Evolutionary conservation across 1,140 invertebrate genomes (phyloP).

Genomic region (Scaptomyza hsui): DNA sequence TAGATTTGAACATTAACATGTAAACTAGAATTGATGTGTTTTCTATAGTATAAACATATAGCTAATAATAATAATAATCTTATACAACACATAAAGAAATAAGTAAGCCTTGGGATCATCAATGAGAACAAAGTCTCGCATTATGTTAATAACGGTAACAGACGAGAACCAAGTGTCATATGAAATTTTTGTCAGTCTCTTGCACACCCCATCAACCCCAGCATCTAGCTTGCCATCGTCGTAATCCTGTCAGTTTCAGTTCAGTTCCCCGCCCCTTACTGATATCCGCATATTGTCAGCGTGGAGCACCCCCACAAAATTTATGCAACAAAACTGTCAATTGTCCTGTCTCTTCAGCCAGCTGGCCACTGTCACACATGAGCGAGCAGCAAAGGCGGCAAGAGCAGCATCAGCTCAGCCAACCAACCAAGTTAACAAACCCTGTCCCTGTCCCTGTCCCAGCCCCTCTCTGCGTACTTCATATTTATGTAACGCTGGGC

Average conservation of each 20-base stretch:
- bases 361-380: conserved; percentile 55
- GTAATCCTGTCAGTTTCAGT: conserved; percentile 44
- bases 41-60: not conserved
- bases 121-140: conserved; percentile 21
- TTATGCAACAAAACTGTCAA: conserved; percentile 56
- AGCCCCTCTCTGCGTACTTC: conserved; percentile 3
- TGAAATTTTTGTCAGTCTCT: conserved; percentile 36
- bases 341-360: conserved; percentile 37
- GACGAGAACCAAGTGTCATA: conserved; percentile 17
- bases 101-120: conserved; percentile 17
- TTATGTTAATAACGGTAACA: conserved; percentile 34
- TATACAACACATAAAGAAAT: not conserved
- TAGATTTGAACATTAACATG: not conserved
- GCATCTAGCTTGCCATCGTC: not conserved
- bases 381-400: conserved; percentile 31
- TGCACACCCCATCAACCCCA: not conserved
- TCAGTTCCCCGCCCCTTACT: not conserved
- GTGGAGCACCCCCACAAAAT: conserved; percentile 21
- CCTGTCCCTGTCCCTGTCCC: not conserved
- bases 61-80: conserved; percentile 8
- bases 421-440: conserved; percentile 40
- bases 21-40: too few species aligned
- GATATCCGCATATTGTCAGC: conserved; percentile 21
- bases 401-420: conserved; percentile 10
- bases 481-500: conserved; percentile 48